Conservation (phyloP, 2,797 vertebrate genomes). For the Mormyrus hasselquistii region DNA sequence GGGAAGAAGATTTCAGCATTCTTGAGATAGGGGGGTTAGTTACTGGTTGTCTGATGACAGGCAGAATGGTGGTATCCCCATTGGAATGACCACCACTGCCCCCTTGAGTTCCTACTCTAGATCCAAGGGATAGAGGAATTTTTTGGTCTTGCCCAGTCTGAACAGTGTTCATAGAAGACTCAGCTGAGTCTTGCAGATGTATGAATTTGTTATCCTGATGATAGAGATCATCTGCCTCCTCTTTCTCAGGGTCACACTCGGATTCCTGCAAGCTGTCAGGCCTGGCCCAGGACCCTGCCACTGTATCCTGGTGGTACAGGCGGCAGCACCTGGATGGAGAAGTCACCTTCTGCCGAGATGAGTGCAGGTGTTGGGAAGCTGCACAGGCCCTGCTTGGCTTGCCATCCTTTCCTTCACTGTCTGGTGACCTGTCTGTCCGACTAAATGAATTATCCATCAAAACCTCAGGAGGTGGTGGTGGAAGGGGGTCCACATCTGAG, state of each 20-base stretch:
- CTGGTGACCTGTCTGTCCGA: constrained; percentile 27
- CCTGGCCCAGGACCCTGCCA: neutral
- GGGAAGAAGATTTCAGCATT: constrained; percentile 48
- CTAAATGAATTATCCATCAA: constrained; percentile 71
- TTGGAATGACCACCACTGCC: constrained; percentile 40
- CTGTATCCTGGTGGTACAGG: constrained; percentile 34
- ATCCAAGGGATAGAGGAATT: constrained; percentile 16
- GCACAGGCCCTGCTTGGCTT: constrained; percentile 15
- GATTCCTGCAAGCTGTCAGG: constrained; percentile 34
- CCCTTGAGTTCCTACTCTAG: constrained; percentile 13
- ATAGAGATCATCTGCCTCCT: constrained; percentile 40
- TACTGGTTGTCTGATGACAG: constrained; percentile 34
- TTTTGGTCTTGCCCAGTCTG: neutral
- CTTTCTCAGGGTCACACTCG: constrained; percentile 34
- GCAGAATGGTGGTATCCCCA: constrained; percentile 23
- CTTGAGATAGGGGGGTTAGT: constrained; percentile 60
- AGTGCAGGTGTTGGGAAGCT: constrained; percentile 60
- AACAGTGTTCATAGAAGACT: constrained; percentile 17
- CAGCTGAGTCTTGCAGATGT: constrained; percentile 49
- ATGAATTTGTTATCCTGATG: constrained; percentile 52
- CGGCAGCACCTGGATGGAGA: constrained; percentile 64
- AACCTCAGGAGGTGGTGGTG: constrained; percentile 84
- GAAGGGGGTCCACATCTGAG: constrained; percentile 67
- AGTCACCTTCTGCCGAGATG: constrained; percentile 61
- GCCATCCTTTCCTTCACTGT: constrained; percentile 25